Base-by-base conservation (phyloP, 2,113 vertebrate genomes). In the Muntiacus muntjak region DNA sequence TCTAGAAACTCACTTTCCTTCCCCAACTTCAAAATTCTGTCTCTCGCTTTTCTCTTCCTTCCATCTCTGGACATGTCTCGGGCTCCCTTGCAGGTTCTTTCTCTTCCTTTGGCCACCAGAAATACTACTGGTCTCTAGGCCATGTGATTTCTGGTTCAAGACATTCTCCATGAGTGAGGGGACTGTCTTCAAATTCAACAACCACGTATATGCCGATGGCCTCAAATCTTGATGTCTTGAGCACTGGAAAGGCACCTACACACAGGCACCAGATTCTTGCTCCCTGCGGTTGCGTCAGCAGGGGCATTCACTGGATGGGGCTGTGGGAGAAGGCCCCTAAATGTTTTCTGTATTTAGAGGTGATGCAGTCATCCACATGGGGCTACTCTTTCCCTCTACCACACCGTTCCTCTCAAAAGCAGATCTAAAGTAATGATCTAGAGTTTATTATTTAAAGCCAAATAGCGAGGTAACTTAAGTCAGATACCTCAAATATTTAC, bases 391-490 rank as follows among this genome's bases (percentile, higher is more conserved):
- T 30, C 19, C 40, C 57, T 86, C 58, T 15, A 11, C 45, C 62
- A 30, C 6, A 7, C 21, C 6, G 5, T 50, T 21, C 58, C 52
- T 64, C 50, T 93, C 76, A 54, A 82, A 82, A 82, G 36, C 28
- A 82, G 67, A 79, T 67, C 62, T 54, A 62, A 95, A 33, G 74
- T 84, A 92, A 86, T 76, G 87, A 94, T 60, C 64, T n/a, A 62
- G 76, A 86, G 43, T n/a, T 45, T 85, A 9, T 92, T 64, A 43
- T 83, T 87, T 84, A 93, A 88, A 76, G 64, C 83, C 71, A 84
- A 19, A 91, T 90, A 58, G n/a, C 43, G 45, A 57, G 92, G 55
- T 28, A 93, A 94, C 82, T 97, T 96, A 84, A 96, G 94, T 98
- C 81, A 82, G 9, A 19, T 83, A 30, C 45, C 26, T 82, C 78